Evolutionary conservation across 2,797 vertebrate genomes (phyloP).

Genomic region (Enteromius thamalakanensis): DNA sequence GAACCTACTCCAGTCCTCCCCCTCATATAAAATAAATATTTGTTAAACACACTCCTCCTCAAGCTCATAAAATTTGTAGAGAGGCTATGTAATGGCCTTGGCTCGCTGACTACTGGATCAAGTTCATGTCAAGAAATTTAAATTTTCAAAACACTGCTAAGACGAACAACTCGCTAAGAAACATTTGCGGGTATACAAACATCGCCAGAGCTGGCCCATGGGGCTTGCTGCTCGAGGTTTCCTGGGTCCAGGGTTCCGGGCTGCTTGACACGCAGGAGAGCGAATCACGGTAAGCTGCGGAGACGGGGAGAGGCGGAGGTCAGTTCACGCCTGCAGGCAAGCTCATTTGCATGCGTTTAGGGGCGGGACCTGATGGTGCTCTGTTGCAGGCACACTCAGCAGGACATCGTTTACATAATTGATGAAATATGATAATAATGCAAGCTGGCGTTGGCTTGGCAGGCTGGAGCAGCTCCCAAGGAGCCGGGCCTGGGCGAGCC

Average conservation of each 20-base stretch:
- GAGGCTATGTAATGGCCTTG: conserved; percentile 34
- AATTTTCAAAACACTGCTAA: conserved; percentile 51
- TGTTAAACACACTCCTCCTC: conserved; percentile 50
- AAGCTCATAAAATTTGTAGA: conserved; percentile 42
- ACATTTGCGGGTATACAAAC: conserved; percentile 47
- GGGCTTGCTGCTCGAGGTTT: conserved; percentile 56
- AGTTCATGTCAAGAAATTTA: conserved; percentile 54
- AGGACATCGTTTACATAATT: conserved; percentile 80
- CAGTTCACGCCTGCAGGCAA: conserved; percentile 73
- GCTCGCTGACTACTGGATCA: conserved; percentile 44
- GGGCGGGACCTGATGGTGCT: conserved; percentile 64
- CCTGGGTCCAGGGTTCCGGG: conserved; percentile 46
- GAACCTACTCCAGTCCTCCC: not conserved
- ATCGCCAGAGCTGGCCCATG: conserved; percentile 47
- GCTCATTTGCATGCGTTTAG: conserved; percentile 80
- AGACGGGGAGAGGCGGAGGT: conserved; percentile 71
- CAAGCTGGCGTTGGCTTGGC: conserved; percentile 73
- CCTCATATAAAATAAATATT: conserved; percentile 49
- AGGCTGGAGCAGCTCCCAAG: conserved; percentile 57
- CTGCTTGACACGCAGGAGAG: conserved; percentile 57
- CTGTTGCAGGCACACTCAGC: conserved; percentile 71
- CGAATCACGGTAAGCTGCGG: conserved; percentile 47
- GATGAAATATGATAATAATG: conserved; percentile 85
- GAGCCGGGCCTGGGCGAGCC: conserved; percentile 52
- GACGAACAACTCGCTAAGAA: conserved; percentile 54